phyloP scores from a whole-genome alignment of 2,888 invertebrate species.

The Lasius fuliginosus region DNA sequence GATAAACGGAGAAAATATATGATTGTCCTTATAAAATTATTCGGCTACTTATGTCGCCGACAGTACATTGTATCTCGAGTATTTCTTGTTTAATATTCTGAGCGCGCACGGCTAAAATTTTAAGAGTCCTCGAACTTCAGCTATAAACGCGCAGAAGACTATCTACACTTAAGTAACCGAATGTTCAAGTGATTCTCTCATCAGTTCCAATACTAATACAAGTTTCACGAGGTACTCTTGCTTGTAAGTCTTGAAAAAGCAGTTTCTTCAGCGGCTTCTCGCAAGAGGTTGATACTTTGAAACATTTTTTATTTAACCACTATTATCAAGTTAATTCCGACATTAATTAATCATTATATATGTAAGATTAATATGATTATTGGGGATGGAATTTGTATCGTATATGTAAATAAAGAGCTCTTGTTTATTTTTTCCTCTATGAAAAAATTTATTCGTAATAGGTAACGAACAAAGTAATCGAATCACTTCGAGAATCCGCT shows the following conservation, averaged over 20 bases:
- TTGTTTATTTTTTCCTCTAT: not conserved
- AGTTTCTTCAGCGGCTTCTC: conserved; percentile 5
- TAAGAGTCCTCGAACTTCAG: conserved; percentile 20
- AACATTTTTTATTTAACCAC: not conserved
- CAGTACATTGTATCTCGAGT: conserved; percentile 46
- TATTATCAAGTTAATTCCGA: not conserved
- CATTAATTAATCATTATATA: not conserved
- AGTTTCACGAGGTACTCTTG: conserved; percentile 40
- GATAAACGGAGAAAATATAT: conserved; percentile 28
- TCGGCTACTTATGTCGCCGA: conserved; percentile 17
- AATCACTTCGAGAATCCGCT: conserved; percentile 34
- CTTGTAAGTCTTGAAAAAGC: conserved; percentile 38
- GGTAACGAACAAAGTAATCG: conserved; percentile 37
- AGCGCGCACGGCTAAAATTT: conserved; percentile 23
- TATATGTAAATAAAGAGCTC: not conserved
- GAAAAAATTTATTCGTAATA: not conserved
- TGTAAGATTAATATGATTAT: not conserved
- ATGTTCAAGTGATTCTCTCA: conserved; percentile 26
- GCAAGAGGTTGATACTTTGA: conserved; percentile 21
- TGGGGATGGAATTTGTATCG: not conserved
- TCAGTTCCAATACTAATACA: not conserved
- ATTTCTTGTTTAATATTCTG: conserved; percentile 41
- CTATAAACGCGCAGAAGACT: conserved; percentile 22
- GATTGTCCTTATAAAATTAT: conserved; percentile 49
- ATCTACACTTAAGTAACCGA: conserved; percentile 32